Evolutionary conservation across 2,888 invertebrate genomes (phyloP).

Genomic region (Conops quadrifasciatus): DNA sequence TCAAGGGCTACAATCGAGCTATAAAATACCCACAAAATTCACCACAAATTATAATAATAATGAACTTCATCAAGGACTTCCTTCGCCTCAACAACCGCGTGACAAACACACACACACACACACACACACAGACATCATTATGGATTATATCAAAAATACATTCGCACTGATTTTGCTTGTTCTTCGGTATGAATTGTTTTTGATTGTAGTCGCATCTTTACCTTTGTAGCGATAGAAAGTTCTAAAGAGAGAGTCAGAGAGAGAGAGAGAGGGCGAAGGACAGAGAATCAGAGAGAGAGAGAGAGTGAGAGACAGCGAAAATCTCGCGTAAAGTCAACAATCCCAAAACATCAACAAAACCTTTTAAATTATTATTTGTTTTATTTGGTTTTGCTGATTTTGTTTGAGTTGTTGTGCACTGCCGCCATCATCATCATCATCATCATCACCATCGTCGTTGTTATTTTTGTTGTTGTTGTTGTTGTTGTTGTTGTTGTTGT

Average conservation of each 20-base stretch:
- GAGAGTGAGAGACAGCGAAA: slow-evolving; percentile 29
- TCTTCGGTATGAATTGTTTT: too few relatives aligned
- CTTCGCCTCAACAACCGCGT: background rate
- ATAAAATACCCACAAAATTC: slow-evolving; percentile 43
- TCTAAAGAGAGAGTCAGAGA: background rate
- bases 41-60: slow-evolving; percentile 62
- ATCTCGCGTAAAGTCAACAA: slow-evolving; percentile 58
- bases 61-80: slow-evolving; percentile 46
- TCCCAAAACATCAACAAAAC: slow-evolving; percentile 49
- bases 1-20: background rate
- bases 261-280: background rate
- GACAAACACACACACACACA: slow-evolving; percentile 16
- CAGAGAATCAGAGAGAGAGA: slow-evolving; percentile 27
- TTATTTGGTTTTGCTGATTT: slow-evolving; percentile 46
- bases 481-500: slow-evolving; percentile 15
- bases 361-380: slow-evolving; percentile 50
- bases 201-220: too few relatives aligned
- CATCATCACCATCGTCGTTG: background rate
- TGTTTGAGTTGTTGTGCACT: slow-evolving; percentile 44
- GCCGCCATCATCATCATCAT: slow-evolving; percentile 10
- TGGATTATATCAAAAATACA: background rate
- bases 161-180: too few relatives aligned
- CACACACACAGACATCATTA: slow-evolving; percentile 2
- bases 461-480: slow-evolving; percentile 23
- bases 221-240: slow-evolving; percentile 29